Base-by-base conservation (phyloP, 2,113 vertebrate genomes). In the Ictalurus punctatus region DNA sequence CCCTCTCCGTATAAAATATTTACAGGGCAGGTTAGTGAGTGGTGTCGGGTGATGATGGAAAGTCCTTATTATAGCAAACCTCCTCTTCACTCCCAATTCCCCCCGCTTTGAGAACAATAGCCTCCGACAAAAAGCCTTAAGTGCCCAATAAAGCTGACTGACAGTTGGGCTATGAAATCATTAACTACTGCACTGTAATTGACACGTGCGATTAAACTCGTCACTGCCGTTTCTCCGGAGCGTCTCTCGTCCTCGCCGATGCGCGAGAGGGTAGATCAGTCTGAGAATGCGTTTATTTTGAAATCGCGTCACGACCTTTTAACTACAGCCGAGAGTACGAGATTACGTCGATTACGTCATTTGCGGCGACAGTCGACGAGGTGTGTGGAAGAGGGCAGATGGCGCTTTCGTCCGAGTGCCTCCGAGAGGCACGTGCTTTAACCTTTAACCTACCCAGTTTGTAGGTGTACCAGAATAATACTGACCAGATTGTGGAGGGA, bases 51-150 rank as follows among this genome's bases (percentile, higher is more conserved):
- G 95, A 94, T 97, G 96, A 96, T 94, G 95, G 93, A 96, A 96
- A 94, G 94, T 89, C 91, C 95, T 97, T 97, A 97, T 97, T 97
- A 97, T 96, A 98, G 97, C 96, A 95, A 95, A 94, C 95, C 94
- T 93, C 94, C 96, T 93, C 92, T 94, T 94, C 92, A 95, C 95
- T 96, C 93, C 92, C 93, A 93, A 93, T 95, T 94, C 93, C 93
- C 92, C 92, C 92, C 89, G 89, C 91, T 93, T 94, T 94, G 94
- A 95, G 92, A 90, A 93, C 92, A 91, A 94, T 91, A 92, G 93
- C 91, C 86, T 92, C 74, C 30, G 84, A 85, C 90, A 85, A 78
- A 89, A 85, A 59, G 86, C n/a, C 90, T 90, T 88, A 81, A 91
- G 67, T 89, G 84, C 74, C 89, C 85, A 91, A 90, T 89, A 86